A percentile compares a stretch with the other conserved stretches of the same genome.
Evolutionary conservation across 2,113 vertebrate genomes (phyloP).

Genomic region (Grallaria varia): DNA sequence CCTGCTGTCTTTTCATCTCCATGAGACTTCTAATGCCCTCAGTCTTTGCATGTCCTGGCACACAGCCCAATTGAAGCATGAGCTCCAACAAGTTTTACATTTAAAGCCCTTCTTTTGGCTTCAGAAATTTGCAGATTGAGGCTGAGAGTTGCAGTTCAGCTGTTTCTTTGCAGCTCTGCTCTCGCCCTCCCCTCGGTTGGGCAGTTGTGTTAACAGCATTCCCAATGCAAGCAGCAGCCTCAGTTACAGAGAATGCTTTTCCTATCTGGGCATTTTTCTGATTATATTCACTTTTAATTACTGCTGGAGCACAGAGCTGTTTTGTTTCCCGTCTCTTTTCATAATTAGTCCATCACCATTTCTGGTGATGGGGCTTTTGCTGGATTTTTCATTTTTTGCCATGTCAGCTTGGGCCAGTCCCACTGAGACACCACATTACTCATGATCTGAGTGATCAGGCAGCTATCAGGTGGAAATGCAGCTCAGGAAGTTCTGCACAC

Average conservation of each 20-base stretch:
- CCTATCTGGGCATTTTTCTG: neutral
- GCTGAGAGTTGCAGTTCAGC: slow-evolving; percentile 21
- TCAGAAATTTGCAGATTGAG: slow-evolving; percentile 6
- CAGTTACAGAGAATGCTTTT: slow-evolving; percentile 23
- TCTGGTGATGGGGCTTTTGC: neutral
- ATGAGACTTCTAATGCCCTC: slow-evolving; percentile 9
- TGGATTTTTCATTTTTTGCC: neutral
- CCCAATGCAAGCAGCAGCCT: slow-evolving; percentile 22
- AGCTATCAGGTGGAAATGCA: neutral
- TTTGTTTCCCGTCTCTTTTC: neutral
- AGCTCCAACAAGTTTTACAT: slow-evolving; percentile 47
- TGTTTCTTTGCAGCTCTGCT: slow-evolving; percentile 43
- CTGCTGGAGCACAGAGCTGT: neutral
- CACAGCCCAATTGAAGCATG: slow-evolving; percentile 27
- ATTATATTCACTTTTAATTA: neutral
- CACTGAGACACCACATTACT: neutral
- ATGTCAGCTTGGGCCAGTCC: neutral
- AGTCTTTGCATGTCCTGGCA: slow-evolving; percentile 30
- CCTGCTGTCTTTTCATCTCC: slow-evolving; percentile 37
- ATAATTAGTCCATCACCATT: neutral
- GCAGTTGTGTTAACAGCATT: slow-evolving; percentile 25
- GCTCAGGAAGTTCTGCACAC: neutral
- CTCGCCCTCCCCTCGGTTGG: neutral
- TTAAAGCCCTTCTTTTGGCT: slow-evolving; percentile 55
- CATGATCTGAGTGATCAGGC: neutral